These are phyloP conservation scores for Caenorhabditis remanei DNA, from an alignment of 1,140 invertebrate species.

Conservation along the genomic window DNA sequence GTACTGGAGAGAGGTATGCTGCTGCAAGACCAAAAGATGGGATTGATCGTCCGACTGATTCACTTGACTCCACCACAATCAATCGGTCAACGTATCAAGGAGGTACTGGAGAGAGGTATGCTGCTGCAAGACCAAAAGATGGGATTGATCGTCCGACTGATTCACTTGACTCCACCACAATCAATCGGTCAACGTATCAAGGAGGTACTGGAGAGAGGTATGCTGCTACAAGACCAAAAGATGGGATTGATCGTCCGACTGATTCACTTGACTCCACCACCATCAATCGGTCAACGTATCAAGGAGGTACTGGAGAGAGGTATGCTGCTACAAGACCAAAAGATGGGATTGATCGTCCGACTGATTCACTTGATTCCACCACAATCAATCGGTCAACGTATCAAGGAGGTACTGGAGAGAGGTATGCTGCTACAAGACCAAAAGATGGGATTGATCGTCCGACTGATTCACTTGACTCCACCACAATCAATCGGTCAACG, in stretches of 20 bases:
- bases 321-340: not conserved
- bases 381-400: constrained; percentile 24
- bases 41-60: constrained; percentile 44
- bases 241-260: constrained; percentile 27
- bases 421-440: not conserved
- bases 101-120: constrained; percentile 16
- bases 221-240: not conserved
- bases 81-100: constrained; percentile 43
- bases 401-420: constrained; percentile 26
- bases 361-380: not conserved
- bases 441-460: constrained; percentile 26
- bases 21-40: constrained; percentile 10
- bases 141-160: constrained; percentile 34
- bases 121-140: constrained; percentile 23
- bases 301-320: constrained; percentile 32
- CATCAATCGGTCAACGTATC: constrained; percentile 33
- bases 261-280: not conserved
- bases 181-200: constrained; percentile 24
- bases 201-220: constrained; percentile 31
- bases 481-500: constrained; percentile 7
- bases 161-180: not conserved
- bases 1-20: constrained; percentile 8
- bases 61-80: not conserved
- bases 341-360: constrained; percentile 27
- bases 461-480: not conserved